Base-by-base conservation (phyloP, 2,888 invertebrate genomes). In the Drosophila quinaria region DNA sequence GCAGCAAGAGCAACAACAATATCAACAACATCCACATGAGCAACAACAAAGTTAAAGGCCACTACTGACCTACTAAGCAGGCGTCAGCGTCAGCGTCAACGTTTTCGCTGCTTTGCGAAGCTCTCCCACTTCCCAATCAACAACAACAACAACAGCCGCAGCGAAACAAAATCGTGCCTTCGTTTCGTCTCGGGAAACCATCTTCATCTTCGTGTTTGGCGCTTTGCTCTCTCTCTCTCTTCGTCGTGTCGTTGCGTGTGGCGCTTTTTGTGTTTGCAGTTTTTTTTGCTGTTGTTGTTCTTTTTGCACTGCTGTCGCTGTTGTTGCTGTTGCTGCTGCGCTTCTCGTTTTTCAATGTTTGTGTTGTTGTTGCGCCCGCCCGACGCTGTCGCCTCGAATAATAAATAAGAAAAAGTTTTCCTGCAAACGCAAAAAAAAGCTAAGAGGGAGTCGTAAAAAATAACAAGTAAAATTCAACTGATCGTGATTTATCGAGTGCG, bases 1-100 rank as follows among this genome's bases (percentile, higher is more conserved):
- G 11, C 47, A 35, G 33, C 35, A 50, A 8, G 61, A 22, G 17
- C 55, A 54, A 37, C 46, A 41, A 10, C 42, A 17, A 31, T 39
- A 56, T 39, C 49, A 58, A 44, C 50, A 44, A 11, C 60, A 17
- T 35, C 47, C 51, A 44, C 49, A 51, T 35, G 42, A 78, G 39
- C 64, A 54, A 62, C 67, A 75, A 66, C 70, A 72, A 70, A 68
- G 66, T 56, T 75, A 64, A 81, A 80, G 87, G 87, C 91, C 91
- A 92, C 91, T 91, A 92, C 91, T 91, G 92, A 91, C 91, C 92
- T 91, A 92, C 91, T 91, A 91, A 91, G 78, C 70, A 61, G 66
- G 74, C 81, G 74, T 74, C 67, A 61, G 49, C 80, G 75, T 70
- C 67, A 61, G 49, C 76, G 75, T 73, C 64, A 60, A 50, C 65